Conservation (phyloP, 2,888 invertebrate species). For the Aphidoletes aphidimyza region DNA sequence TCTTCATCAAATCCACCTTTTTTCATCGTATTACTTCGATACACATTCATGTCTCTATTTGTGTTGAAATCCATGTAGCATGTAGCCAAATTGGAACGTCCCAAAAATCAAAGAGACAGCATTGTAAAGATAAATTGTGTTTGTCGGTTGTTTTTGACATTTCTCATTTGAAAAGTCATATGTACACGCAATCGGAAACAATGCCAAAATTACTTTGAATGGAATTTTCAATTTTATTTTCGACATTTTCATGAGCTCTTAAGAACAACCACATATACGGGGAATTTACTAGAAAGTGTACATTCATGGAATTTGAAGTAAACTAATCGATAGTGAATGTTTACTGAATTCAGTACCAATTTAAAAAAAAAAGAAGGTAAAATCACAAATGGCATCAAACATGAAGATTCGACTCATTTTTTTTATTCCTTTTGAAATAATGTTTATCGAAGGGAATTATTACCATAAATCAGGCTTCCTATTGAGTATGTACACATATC, state of each 20-base stretch:
- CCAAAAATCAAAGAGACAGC: too few relatives aligned
- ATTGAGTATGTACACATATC: neutral
- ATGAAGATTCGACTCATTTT: neutral
- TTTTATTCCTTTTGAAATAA: neutral
- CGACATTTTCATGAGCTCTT: neutral
- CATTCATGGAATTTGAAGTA: too few relatives aligned
- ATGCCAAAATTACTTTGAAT: neutral
- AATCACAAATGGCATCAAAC: neutral
- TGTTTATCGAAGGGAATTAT: neutral
- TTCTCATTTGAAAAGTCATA: neutral
- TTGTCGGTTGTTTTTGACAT: neutral
- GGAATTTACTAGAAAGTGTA: too few relatives aligned
- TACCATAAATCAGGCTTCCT: conserved; percentile 1
- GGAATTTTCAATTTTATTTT: neutral
- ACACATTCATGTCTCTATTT: neutral
- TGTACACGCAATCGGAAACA: neutral
- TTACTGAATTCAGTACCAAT: neutral
- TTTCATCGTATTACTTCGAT: neutral
- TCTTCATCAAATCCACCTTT: neutral
- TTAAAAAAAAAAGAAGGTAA: conserved; percentile 1
- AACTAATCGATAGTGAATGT: too few relatives aligned
- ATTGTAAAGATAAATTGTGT: too few relatives aligned
- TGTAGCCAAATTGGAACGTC: neutral
- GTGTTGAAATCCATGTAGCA: neutral
- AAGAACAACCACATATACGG: too few relatives aligned